These are phyloP conservation scores for Bellardia pandia DNA, from an alignment of 2,888 invertebrate genomes.

Conservation along the genomic window DNA sequence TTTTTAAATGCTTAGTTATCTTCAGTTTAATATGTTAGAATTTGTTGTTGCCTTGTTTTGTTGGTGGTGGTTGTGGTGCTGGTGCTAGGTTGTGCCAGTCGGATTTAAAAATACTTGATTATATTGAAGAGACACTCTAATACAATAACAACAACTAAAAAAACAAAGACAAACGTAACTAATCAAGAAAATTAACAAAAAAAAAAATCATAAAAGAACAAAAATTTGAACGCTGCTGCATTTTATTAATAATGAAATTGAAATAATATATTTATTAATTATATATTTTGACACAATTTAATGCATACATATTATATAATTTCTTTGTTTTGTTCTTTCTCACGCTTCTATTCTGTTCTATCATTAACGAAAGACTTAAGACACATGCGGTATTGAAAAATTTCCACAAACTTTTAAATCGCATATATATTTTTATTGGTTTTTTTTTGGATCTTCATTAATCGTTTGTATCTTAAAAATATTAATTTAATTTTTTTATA, in stretches of 20 bases:
- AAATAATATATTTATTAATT: background rate
- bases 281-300: background rate
- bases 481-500: no score
- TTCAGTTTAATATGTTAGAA: conserved; percentile 45
- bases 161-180: background rate
- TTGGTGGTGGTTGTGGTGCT: conserved; percentile 74
- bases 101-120: conserved; percentile 75
- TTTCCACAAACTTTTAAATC: background rate
- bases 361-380: conserved; percentile 9
- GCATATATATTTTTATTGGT: background rate
- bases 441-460: conserved; percentile 7
- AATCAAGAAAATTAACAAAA: conserved; percentile 9
- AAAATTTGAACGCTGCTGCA: background rate
- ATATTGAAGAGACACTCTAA: conserved; percentile 33
- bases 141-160: conserved; percentile 21
- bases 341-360: background rate
- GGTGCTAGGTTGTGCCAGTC: conserved; percentile 81
- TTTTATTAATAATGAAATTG: background rate
- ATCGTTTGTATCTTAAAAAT: background rate
- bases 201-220: background rate
- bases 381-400: background rate
- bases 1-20: conserved; percentile 36
- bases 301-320: background rate
- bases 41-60: conserved; percentile 49
- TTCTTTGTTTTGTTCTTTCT: background rate